These are phyloP conservation scores for Myrmecobius fasciatus DNA, from an alignment of 2,113 vertebrate genomes.

Conservation along the genomic window DNA sequence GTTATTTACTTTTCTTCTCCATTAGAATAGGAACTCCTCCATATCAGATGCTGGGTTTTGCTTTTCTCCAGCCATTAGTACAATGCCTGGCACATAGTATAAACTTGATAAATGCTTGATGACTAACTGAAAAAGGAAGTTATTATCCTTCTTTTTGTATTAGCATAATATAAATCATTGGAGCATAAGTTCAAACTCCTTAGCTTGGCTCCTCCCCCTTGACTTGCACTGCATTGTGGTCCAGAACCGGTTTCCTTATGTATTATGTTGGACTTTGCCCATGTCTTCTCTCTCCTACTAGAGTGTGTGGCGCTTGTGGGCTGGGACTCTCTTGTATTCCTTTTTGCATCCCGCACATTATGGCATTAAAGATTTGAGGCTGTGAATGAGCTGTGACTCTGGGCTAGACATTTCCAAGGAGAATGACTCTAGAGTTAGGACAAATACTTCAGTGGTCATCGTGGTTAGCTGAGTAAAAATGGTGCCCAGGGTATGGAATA, in stretches of 20 bases:
- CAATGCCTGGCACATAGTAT: too few relatives aligned
- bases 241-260: not conserved
- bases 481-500: not conserved
- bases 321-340: not conserved
- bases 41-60: too few relatives aligned
- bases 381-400: not conserved
- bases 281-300: not conserved
- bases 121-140: not conserved
- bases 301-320: not conserved
- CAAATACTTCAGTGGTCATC: not conserved
- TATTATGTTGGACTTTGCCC: not conserved
- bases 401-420: not conserved
- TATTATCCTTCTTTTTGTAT: not conserved
- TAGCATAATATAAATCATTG: not conserved
- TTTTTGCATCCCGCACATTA: not conserved
- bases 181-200: not conserved
- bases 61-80: too few relatives aligned
- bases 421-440: not conserved
- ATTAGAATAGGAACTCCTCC: too few relatives aligned
- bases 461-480: not conserved
- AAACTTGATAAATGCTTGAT: not conserved
- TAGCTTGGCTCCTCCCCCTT: not conserved
- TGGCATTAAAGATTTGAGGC: not conserved
- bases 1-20: too few relatives aligned
- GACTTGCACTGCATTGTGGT: not conserved